A percentile compares a stretch with the other conserved stretches of the same genome.
These are phyloP conservation scores for Thamnophis sirtalis DNA, from an alignment of 2,113 vertebrate species.

Conservation along the genomic window DNA sequence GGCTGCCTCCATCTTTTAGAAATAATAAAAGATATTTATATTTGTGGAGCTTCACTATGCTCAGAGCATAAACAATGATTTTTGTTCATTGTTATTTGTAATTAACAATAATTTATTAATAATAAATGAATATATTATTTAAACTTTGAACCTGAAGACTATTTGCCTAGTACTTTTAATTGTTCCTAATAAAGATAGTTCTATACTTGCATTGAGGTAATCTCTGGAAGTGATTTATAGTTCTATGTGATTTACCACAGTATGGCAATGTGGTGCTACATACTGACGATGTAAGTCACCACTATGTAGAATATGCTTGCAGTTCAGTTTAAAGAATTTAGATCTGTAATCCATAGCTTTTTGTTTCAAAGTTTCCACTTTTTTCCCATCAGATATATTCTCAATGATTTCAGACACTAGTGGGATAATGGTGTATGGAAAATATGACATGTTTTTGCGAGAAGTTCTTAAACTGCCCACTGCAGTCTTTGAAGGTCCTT, in stretches of 20 bases:
- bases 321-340: neutral
- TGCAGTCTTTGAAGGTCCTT: conserved; percentile 94
- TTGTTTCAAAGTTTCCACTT: conserved; percentile 6
- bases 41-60: neutral
- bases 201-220: neutral
- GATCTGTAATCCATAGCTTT: conserved; percentile 7
- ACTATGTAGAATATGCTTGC: neutral
- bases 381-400: conserved; percentile 86
- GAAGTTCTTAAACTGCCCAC: conserved; percentile 95
- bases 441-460: conserved; percentile 91
- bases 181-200: neutral
- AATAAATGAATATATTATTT: neutral
- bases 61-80: neutral
- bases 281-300: neutral
- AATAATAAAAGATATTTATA: neutral
- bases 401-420: conserved; percentile 93
- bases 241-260: neutral
- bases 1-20: neutral
- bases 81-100: neutral
- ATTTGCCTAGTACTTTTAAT: neutral
- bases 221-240: neutral
- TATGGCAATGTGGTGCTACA: neutral
- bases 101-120: too few species aligned
- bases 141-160: neutral
- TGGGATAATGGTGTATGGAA: conserved; percentile 89